Conservation (phyloP, 30 jellyfish, hydroid and myxozoan genomes). For the Rhopilema esculentum region DNA sequence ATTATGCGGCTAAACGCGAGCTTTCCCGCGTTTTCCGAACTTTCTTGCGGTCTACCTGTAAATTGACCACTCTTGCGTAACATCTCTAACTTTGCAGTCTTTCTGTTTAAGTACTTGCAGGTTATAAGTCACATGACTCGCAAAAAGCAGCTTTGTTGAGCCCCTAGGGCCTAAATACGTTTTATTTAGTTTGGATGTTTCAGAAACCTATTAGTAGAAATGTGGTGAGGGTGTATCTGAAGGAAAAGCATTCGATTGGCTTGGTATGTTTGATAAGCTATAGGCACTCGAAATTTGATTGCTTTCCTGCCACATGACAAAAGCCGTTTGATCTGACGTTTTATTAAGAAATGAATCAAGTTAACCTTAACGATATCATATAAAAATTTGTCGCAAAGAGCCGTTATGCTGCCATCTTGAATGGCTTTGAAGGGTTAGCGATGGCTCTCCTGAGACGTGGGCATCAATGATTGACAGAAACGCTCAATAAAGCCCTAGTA, state of each 20-base stretch:
- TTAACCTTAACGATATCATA: neutral
- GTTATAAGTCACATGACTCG: neutral
- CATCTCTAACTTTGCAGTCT: neutral
- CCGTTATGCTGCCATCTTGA: neutral
- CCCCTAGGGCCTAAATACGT: neutral
- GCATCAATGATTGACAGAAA: neutral
- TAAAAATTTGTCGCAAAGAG: too few relatives aligned
- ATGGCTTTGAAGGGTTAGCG: neutral
- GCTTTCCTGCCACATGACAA: neutral
- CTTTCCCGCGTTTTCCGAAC: too few relatives aligned
- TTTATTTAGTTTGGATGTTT: neutral
- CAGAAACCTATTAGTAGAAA: neutral
- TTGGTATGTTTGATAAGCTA: neutral
- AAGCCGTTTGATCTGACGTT: neutral
- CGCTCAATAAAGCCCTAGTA: neutral
- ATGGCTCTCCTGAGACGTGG: neutral
- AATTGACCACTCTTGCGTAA: constrained; percentile 7
- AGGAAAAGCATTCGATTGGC: neutral
- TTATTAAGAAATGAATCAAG: neutral
- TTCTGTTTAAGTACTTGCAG: neutral
- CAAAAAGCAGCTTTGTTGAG: neutral
- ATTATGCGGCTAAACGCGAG: too few relatives aligned
- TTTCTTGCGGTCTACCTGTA: neutral
- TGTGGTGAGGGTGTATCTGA: neutral
- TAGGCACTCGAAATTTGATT: neutral